Evolutionary conservation across 2,113 vertebrate genomes (phyloP), one percentile per base, ranked within the genome.

Genomic region (Podarcis muralis): DNA sequence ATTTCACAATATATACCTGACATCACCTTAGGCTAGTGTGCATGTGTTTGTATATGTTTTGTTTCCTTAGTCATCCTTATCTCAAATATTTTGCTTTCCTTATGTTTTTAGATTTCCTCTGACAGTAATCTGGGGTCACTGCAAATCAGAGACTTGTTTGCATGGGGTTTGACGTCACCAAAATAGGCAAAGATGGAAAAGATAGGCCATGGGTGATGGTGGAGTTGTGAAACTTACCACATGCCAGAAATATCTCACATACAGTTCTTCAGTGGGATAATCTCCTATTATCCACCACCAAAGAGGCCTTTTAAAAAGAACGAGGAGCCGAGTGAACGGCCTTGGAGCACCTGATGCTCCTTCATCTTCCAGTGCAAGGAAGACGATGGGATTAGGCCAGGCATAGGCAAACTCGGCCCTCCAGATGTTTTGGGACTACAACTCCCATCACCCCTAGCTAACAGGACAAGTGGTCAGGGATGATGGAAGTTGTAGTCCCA

Each of bases 171-270:
- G 93, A 96, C 95, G 95, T 95, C 95, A 94, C 92, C 95, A 37
- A 57, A 83, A 69, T 48, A 83, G 48, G 87, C 30, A 62, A 88
- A 77, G 40, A 53, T 16, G 53, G 93, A 93, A 94, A 94, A 95
- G 93, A 94, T 88, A 95, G 93, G 93, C 91, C 85, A 89, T 5
- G 48, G 90, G 92, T 92, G 87, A 93, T 94, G 92, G 88, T 90
- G 90, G 68, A 86, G 88, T 95, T 97, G 95, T 96, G 96, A 95
- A 97, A 96, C 91, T 80, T 92, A 85, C 91, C 91, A 94, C 96
- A 93, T 94, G 95, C 97, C 97, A 97, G 95, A 95, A 97, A 97
- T 97, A 96, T 95, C 92, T 97, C 94, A 91, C 96, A 93, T 90
- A 84, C 89, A 95, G 94, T 95, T 93, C 95, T 95, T 92, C 86